A percentile compares a stretch with the other conserved stretches of the same genome.
These are phyloP conservation scores for Gari tellinella DNA, from an alignment of 2,888 invertebrate genomes.

Conservation along the genomic window DNA sequence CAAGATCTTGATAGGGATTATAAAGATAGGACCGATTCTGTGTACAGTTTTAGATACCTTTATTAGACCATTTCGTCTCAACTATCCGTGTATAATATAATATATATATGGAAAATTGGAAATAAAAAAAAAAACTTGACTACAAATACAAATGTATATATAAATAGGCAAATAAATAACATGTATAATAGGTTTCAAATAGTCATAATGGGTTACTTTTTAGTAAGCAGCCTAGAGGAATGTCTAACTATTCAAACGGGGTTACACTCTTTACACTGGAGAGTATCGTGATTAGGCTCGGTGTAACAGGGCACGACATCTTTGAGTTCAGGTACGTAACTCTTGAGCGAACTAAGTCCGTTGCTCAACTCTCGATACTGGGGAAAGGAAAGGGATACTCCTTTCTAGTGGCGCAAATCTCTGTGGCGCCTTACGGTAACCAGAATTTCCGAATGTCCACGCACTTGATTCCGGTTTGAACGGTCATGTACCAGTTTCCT, in stretches of 20 bases:
- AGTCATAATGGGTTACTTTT: no score
- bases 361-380: conserved; percentile 24
- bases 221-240: no score
- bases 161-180: no score
- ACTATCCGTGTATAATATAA: no score
- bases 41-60: no score
- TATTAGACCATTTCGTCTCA: no score
- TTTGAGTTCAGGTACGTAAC: conserved; percentile 20
- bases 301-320: conserved; percentile 23
- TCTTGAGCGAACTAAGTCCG: conserved; percentile 11
- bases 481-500: conserved; percentile 36
- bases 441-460: conserved; percentile 38
- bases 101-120: no score
- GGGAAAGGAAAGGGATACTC: conserved; percentile 24
- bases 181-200: no score
- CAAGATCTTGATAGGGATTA: no score
- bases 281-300: conserved; percentile 3
- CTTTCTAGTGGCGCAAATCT: conserved; percentile 36
- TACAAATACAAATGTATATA: no score
- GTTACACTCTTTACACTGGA: conserved; percentile 12
- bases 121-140: no score
- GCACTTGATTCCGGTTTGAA: conserved; percentile 21
- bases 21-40: no score
- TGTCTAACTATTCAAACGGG: conserved; percentile 10
- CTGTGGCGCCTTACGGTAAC: conserved; percentile 16